These are phyloP conservation scores for Eupithecia centaureata DNA, from an alignment of 2,888 invertebrate species.

Conservation along the genomic window DNA sequence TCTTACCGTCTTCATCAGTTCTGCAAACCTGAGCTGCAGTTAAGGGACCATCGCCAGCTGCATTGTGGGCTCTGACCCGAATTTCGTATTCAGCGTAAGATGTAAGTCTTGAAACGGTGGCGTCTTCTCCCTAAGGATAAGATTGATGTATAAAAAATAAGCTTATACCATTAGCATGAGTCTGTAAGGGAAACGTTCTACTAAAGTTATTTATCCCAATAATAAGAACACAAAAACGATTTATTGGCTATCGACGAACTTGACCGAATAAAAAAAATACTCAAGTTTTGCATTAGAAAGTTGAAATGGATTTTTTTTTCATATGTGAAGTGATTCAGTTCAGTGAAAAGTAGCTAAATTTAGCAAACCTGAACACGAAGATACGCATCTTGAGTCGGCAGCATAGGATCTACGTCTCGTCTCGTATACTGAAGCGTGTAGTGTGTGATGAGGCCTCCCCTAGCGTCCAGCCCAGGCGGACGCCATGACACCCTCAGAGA, in stretches of 20 bases:
- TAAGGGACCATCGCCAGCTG: constrained; percentile 92
- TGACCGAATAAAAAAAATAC: not conserved
- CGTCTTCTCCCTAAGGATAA: constrained; percentile 85
- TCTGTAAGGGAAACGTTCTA: not conserved
- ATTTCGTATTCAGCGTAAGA: constrained; percentile 95
- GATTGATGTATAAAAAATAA: not conserved
- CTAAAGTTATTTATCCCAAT: not conserved
- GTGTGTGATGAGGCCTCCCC: constrained; percentile 86
- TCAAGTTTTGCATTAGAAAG: not conserved
- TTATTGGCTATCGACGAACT: not conserved
- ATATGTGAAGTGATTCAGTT: not conserved
- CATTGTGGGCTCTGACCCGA: constrained; percentile 92
- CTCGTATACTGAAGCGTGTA: constrained; percentile 77
- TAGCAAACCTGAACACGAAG: constrained; percentile 72
- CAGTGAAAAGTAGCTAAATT: not conserved
- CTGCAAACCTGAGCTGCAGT: constrained; percentile 90
- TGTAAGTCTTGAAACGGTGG: constrained; percentile 90
- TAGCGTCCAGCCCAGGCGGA: constrained; percentile 86
- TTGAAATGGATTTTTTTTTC: no score
- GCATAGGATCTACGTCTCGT: constrained; percentile 71
- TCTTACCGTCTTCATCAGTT: constrained; percentile 92
- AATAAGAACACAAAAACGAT: not conserved
- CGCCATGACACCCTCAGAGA: constrained; percentile 91
- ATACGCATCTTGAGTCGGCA: constrained; percentile 72
- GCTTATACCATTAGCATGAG: not conserved